phyloP scores from a whole-genome alignment of 2,113 vertebrate species.

The Nannobrachium achirus region DNA sequence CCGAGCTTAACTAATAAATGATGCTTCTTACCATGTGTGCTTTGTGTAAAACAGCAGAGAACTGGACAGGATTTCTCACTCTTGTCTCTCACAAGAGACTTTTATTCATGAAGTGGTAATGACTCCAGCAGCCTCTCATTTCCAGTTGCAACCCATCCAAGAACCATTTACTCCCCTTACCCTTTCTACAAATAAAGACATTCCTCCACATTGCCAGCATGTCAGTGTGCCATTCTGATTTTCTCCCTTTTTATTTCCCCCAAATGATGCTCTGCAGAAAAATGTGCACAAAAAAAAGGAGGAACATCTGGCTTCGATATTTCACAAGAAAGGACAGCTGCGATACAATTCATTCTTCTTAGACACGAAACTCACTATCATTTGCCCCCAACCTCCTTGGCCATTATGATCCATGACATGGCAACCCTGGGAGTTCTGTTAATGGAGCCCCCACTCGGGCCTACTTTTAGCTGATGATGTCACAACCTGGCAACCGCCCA shows the following conservation, averaged over 20 bases:
- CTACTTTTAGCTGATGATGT: constrained; percentile 61
- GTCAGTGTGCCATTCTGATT: not conserved
- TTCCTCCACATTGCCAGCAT: not conserved
- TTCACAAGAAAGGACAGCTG: not conserved
- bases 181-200: constrained; percentile 1
- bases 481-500: constrained; percentile 48
- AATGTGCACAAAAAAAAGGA: not conserved
- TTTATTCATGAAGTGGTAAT: constrained; percentile 1
- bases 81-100: not conserved
- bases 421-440: constrained; percentile 20
- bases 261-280: not conserved
- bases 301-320: not conserved
- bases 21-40: constrained; percentile 5
- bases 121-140: not conserved
- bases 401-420: constrained; percentile 20
- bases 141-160: not conserved
- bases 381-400: not conserved
- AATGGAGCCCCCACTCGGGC: constrained; percentile 36
- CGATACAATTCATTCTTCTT: not conserved
- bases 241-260: not conserved
- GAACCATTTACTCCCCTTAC: constrained; percentile 1
- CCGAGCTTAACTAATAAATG: not conserved
- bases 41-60: not conserved
- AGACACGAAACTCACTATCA: not conserved
- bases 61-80: not conserved